Evolutionary conservation across 1,140 invertebrate species (phyloP).

Genomic region (Drosophila arizonae): DNA sequence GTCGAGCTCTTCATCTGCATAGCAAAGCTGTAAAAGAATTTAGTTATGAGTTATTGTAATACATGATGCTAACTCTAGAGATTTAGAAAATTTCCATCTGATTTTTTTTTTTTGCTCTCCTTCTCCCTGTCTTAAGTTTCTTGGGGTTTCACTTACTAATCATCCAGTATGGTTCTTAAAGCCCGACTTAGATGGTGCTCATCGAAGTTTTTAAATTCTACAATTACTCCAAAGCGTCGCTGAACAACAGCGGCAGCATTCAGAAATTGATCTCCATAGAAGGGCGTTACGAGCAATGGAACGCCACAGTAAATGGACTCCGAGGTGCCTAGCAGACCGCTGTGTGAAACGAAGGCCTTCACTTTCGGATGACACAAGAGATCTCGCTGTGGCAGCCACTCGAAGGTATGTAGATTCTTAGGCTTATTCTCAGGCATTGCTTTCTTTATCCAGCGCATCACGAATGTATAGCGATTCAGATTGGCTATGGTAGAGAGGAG

Average conservation of each 20-base stretch:
- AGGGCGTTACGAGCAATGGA: conserved; percentile 89
- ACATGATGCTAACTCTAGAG: neutral
- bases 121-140: no score
- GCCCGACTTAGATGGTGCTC: conserved; percentile 84
- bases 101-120: no score
- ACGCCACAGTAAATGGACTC: conserved; percentile 89
- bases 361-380: conserved; percentile 88
- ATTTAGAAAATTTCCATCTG: no score
- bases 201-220: conserved; percentile 84
- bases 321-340: conserved; percentile 88
- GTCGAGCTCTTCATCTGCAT: conserved; percentile 83
- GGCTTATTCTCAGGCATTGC: conserved; percentile 83
- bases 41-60: neutral
- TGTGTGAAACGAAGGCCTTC: conserved; percentile 88
- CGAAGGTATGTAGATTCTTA: conserved; percentile 85
- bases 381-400: conserved; percentile 88
- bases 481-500: conserved; percentile 86
- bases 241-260: conserved; percentile 85
- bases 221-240: conserved; percentile 85
- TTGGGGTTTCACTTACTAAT: conserved; percentile 26
- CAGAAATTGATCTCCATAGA: conserved; percentile 88
- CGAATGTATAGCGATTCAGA: conserved; percentile 79
- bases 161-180: conserved; percentile 81
- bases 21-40: conserved; percentile 77
- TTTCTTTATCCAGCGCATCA: conserved; percentile 88